phyloP scores from a whole-genome alignment of 2,797 vertebrate genomes.

The Acanthurus tractus region DNA sequence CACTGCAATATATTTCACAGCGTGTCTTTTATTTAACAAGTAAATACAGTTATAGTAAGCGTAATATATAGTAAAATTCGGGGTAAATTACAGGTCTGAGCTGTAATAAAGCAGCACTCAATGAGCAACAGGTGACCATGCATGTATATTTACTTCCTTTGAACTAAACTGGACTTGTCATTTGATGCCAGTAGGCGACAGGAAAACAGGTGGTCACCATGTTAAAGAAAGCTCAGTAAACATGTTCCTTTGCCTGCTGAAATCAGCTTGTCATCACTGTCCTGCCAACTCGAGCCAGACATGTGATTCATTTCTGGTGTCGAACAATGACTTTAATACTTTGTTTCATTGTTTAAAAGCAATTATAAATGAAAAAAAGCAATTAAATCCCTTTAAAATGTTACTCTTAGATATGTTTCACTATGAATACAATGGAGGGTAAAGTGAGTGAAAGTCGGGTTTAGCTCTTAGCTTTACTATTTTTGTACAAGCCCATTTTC shows the following conservation, averaged over 20 bases:
- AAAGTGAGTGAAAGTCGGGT: not conserved
- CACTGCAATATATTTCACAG: not conserved
- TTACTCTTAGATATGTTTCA: not conserved
- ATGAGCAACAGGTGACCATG: conserved; percentile 25
- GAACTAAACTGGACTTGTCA: conserved; percentile 47
- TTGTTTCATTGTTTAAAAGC: not conserved
- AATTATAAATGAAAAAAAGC: not conserved
- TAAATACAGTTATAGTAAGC: not conserved
- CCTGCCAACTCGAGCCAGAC: not conserved
- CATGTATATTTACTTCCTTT: conserved; percentile 46
- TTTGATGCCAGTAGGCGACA: conserved; percentile 40
- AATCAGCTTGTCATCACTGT: conserved; percentile 42
- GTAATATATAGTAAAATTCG: not conserved
- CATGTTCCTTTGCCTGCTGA: conserved; percentile 13
- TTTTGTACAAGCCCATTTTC: too few relatives aligned
- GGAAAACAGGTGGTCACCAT: conserved; percentile 47
- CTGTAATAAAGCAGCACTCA: too few relatives aligned
- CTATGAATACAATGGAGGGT: not conserved
- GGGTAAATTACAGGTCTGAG: too few relatives aligned
- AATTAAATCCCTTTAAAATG: not conserved
- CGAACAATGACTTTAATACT: not conserved
- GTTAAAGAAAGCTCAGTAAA: conserved; percentile 1
- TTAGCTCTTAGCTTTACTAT: not conserved
- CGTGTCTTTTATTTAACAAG: not conserved
- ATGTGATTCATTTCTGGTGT: not conserved